phyloP scores from a whole-genome alignment of 2,797 vertebrate species.

The Cyclopterus lumpus region DNA sequence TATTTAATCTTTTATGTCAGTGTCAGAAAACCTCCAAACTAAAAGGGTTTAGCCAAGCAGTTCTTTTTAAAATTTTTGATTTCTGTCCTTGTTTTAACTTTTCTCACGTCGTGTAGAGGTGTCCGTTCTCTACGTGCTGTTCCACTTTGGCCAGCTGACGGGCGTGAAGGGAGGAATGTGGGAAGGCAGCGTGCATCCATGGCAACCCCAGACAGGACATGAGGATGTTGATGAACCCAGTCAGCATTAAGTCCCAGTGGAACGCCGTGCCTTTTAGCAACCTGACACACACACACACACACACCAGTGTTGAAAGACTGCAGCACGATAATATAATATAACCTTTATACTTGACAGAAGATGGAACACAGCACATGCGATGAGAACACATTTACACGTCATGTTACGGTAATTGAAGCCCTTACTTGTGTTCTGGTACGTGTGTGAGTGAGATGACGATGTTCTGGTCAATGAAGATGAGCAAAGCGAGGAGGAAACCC shows the following conservation, averaged over 20 bases:
- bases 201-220: conserved; percentile 94
- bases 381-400: neutral
- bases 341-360: neutral
- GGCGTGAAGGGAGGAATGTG: conserved; percentile 93
- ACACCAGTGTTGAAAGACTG: conserved; percentile 19
- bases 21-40: neutral
- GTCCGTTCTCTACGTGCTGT: conserved; percentile 92
- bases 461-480: conserved; percentile 98
- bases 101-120: conserved; percentile 93
- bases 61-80: no score
- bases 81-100: conserved; percentile 26
- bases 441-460: conserved; percentile 95
- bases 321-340: neutral
- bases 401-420: neutral
- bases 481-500: conserved; percentile 92
- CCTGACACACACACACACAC: conserved; percentile 74
- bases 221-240: conserved; percentile 93
- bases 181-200: conserved; percentile 97
- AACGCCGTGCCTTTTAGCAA: conserved; percentile 95
- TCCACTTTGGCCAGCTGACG: conserved; percentile 93
- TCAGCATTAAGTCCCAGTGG: conserved; percentile 96
- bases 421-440: conserved; percentile 93
- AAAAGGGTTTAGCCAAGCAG: neutral
- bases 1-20: neutral
- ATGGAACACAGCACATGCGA: neutral